Base-by-base conservation (phyloP, 2,113 vertebrate species). In the Haplochromis burtoni region DNA sequence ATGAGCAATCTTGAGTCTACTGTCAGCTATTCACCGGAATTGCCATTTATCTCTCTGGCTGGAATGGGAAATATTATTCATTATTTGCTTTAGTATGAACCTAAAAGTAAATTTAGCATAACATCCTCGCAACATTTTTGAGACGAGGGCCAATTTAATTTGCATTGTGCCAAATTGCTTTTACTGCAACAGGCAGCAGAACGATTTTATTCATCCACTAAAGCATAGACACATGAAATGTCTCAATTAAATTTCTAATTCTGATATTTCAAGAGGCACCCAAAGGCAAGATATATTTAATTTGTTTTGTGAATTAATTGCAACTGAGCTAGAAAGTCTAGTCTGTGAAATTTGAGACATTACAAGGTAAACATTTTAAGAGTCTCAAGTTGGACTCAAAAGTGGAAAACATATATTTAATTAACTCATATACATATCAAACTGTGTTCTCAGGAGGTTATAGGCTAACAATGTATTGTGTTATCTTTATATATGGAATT, bases 221-320 rank as follows among this genome's bases (percentile, higher is more conserved):
- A 81, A 33, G 16, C 71, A 80, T 3, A 16, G 42, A 82, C 11
- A 8, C 81, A 55, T 83, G 61, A 94, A 95, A 92, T 93, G 92
- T 92, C 93, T 93, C 93, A 94, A 93, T 94, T 94, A 80, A 91
- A 95, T 88, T 86, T 92, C 68, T 95, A 92, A 93, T 94, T 89
- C 82, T 94, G 92, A 88, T 92, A 89, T 94, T 94, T 82, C 63
- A 87, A 78, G 12, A 83, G 51, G 29, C 83, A 90, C 84, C 82
- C 87, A 59, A 90, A 91, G 31, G 73, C 85, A 61, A 81, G 47
- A 45, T 38, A 42, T 29, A 88, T 91, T 82, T 33, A n/a, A 6
- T 85, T 40, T 76, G 24, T 53, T 33, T 26, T 86, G 26, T 35
- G 68, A 87, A 89, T 89, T 81, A 82, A 91, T 83, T 86, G 76